Percentiles rank a stretch among this genome's conserved stretches.
phyloP scores from a whole-genome alignment of 2,797 vertebrate genomes.

The Sebastes vulpes region DNA sequence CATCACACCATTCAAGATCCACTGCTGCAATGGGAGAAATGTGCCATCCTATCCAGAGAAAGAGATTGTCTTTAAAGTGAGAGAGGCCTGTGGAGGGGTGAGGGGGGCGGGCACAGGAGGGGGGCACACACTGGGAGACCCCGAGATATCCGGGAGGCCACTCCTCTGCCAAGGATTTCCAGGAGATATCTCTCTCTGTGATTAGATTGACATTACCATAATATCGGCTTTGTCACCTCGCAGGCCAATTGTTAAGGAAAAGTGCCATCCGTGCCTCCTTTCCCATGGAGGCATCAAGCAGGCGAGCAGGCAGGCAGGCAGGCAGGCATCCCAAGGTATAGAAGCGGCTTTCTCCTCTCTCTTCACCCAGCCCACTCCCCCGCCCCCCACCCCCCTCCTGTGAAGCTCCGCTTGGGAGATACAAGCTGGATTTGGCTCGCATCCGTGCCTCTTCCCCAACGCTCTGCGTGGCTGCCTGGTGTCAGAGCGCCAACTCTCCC shows the following conservation, averaged over 20 bases:
- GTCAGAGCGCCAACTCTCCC: slow-evolving; percentile 89
- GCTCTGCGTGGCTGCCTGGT: slow-evolving; percentile 83
- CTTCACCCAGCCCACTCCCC: neutral
- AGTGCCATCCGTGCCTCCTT: slow-evolving; percentile 70
- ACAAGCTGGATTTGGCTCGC: slow-evolving; percentile 90
- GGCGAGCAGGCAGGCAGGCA: slow-evolving; percentile 30
- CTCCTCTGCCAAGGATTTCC: slow-evolving; percentile 70
- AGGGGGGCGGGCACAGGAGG: slow-evolving; percentile 4
- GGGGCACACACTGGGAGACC: slow-evolving; percentile 49
- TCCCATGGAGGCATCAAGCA: slow-evolving; percentile 62
- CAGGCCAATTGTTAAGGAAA: slow-evolving; percentile 77
- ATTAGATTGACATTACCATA: slow-evolving; percentile 86
- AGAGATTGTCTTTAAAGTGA: slow-evolving; percentile 32
- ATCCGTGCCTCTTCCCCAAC: slow-evolving; percentile 83
- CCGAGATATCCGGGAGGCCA: slow-evolving; percentile 55
- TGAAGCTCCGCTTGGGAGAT: slow-evolving; percentile 81
- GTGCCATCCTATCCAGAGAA: slow-evolving; percentile 29
- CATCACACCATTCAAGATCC: slow-evolving; percentile 43
- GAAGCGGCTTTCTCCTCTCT: slow-evolving; percentile 70
- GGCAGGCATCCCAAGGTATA: slow-evolving; percentile 71
- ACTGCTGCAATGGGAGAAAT: slow-evolving; percentile 37
- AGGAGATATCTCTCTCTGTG: slow-evolving; percentile 71
- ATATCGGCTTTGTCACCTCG: slow-evolving; percentile 84
- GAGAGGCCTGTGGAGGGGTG: neutral
- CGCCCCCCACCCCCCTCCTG: slow-evolving; percentile 5